Percentiles rank a stretch among this genome's conserved stretches.
Evolutionary conservation across 2,797 vertebrate genomes (phyloP).

Genomic region (Ctenochaetus hawaiiensis): DNA sequence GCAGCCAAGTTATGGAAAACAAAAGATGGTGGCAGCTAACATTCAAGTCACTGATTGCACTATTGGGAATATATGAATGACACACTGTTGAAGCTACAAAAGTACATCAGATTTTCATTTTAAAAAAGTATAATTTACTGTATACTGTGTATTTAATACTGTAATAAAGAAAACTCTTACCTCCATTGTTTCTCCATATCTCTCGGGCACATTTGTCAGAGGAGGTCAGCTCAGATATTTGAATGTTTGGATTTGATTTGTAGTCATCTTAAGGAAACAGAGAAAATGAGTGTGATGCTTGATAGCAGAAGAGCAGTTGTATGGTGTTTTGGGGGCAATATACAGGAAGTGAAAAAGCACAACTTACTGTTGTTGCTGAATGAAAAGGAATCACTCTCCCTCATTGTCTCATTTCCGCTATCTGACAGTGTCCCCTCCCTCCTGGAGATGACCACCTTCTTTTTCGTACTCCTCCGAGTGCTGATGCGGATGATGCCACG

Average conservation of each 20-base stretch:
- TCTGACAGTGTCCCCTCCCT: slow-evolving; percentile 85
- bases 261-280: slow-evolving; percentile 80
- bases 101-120: no score
- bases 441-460: slow-evolving; percentile 39
- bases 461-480: slow-evolving; percentile 89
- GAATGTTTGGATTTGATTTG: slow-evolving; percentile 87
- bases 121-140: background rate
- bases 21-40: background rate
- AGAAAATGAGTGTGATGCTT: slow-evolving; percentile 8
- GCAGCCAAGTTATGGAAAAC: background rate
- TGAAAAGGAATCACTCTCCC: slow-evolving; percentile 82
- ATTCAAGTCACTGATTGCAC: no score
- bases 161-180: slow-evolving; percentile 71
- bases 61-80: no score
- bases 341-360: background rate
- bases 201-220: slow-evolving; percentile 92
- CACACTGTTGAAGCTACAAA: no score
- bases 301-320: background rate
- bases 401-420: slow-evolving; percentile 95
- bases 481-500: slow-evolving; percentile 97
- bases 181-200: slow-evolving; percentile 90
- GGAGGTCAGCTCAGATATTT: slow-evolving; percentile 92
- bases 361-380: slow-evolving; percentile 91
- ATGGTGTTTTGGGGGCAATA: background rate
- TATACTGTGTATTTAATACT: background rate